Evolutionary conservation across 2,113 vertebrate species (phyloP).

Genomic region (Rhynchomys soricoides): DNA sequence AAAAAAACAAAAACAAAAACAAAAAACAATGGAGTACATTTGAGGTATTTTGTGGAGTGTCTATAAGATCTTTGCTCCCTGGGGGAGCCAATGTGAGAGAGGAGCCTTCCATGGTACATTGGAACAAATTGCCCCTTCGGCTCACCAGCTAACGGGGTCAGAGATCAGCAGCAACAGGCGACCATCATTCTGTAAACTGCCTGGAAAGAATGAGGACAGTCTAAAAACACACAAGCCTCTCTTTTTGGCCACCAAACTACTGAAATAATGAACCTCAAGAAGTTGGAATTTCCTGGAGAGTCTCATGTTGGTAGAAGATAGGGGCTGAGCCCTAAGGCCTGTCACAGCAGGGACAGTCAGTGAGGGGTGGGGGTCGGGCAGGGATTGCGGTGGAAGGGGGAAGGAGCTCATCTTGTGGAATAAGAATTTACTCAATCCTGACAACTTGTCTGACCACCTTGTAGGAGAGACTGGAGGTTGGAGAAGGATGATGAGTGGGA

Average conservation of each 20-base stretch:
- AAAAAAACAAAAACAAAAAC: background rate
- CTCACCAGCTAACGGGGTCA: conserved; percentile 42
- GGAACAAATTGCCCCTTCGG: conserved; percentile 67
- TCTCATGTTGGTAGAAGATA: background rate
- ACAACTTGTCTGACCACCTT: background rate
- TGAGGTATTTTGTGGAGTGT: conserved; percentile 69
- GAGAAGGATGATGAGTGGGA: background rate
- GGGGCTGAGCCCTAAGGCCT: too few species aligned
- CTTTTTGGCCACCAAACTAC: background rate
- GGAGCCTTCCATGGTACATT: conserved; percentile 57
- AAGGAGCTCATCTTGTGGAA: background rate
- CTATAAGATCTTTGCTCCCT: conserved; percentile 76
- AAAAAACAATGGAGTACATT: conserved; percentile 75
- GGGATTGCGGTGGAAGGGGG: background rate
- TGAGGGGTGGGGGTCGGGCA: too few species aligned
- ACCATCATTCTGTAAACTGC: background rate
- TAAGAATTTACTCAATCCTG: background rate
- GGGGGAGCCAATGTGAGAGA: conserved; percentile 69
- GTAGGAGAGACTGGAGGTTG: background rate
- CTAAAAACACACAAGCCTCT: background rate
- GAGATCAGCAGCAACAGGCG: conserved; percentile 27
- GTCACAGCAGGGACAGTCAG: background rate
- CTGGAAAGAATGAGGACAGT: background rate
- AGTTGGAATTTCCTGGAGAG: background rate
- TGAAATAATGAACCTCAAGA: background rate